Evolutionary conservation across 2,113 vertebrate genomes (phyloP).

Genomic region (Himantopus leucocephalus): DNA sequence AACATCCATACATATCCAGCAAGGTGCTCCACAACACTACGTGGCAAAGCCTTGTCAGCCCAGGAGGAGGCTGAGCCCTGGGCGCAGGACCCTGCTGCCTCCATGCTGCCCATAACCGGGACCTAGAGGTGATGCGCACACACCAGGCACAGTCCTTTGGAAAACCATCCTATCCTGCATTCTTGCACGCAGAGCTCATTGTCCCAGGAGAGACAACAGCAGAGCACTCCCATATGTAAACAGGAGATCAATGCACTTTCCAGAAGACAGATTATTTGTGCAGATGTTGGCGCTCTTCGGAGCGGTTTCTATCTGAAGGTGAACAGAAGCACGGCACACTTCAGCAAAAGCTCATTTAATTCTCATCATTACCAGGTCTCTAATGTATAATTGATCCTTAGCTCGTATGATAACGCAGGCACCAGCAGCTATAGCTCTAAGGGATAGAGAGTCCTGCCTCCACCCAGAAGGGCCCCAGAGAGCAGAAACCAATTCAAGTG

Average conservation of each 20-base stretch:
- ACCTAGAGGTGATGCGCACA: neutral
- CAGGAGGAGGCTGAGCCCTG: neutral
- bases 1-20: neutral
- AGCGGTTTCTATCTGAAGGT: conserved; percentile 56
- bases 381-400: conserved; percentile 70
- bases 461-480: neutral
- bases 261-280: conserved; percentile 62
- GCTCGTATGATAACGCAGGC: conserved; percentile 18
- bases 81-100: neutral
- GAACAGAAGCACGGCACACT: conserved; percentile 27
- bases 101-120: accelerated
- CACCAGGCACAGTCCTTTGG: neutral
- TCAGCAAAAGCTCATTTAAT: conserved; percentile 72
- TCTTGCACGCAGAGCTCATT: neutral
- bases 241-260: conserved; percentile 16
- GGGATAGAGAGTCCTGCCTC: neutral
- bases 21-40: neutral
- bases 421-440: neutral
- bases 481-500: neutral
- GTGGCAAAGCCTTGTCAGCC: neutral
- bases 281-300: conserved; percentile 68
- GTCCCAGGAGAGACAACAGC: neutral
- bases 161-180: neutral
- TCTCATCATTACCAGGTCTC: conserved; percentile 66
- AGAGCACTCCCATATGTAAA: neutral